These are phyloP conservation scores for Neocrepidodera transversa DNA, from an alignment of 2,888 invertebrate genomes.

Conservation along the genomic window DNA sequence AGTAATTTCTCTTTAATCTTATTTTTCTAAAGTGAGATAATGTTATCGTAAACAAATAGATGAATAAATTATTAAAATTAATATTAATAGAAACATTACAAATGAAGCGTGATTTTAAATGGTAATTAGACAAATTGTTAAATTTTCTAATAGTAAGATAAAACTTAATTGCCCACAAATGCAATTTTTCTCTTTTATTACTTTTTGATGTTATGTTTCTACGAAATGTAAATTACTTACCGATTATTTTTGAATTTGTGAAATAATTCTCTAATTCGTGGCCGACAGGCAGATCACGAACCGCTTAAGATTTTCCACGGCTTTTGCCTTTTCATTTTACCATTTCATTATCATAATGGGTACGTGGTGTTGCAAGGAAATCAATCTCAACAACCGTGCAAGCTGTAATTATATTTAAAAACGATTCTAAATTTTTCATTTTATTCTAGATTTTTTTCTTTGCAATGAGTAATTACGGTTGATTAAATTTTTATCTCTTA, in stretches of 20 bases:
- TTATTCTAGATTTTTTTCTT: too few relatives aligned
- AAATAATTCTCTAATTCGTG: background rate
- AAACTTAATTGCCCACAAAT: too few relatives aligned
- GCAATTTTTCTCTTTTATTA: too few relatives aligned
- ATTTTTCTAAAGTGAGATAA: background rate
- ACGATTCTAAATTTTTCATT: background rate
- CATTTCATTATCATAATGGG: slow-evolving; percentile 2
- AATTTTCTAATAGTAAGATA: too few relatives aligned
- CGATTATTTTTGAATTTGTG: background rate
- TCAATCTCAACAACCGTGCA: background rate
- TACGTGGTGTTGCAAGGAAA: background rate
- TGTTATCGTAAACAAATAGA: background rate
- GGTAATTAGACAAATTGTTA: too few relatives aligned
- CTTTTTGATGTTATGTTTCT: too few relatives aligned
- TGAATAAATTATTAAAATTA: background rate
- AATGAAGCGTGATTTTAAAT: too few relatives aligned
- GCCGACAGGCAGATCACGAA: slow-evolving; percentile 1
- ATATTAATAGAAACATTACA: background rate
- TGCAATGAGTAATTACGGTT: too few relatives aligned
- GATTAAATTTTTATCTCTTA: too few relatives aligned
- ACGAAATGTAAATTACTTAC: background rate
- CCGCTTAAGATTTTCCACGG: background rate
- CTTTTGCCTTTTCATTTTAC: slow-evolving; percentile 3
- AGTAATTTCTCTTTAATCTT: background rate
- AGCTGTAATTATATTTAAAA: background rate